Evolutionary conservation across 2,113 vertebrate species (phyloP).

Genomic region (Dasyurus viverrinus): DNA sequence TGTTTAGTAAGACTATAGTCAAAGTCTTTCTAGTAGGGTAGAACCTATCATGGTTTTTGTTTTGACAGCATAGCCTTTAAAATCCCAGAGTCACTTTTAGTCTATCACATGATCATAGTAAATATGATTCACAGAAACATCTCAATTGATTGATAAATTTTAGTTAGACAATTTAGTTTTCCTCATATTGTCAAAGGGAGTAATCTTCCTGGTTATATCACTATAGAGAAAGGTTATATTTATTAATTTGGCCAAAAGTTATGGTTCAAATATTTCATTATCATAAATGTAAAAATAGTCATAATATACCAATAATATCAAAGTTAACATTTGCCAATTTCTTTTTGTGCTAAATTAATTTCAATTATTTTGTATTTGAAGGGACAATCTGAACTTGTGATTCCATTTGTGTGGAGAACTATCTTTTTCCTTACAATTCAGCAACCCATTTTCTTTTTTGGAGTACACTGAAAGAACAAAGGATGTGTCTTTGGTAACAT

Average conservation of each 20-base stretch:
- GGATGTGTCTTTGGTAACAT: not conserved
- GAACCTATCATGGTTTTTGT: not conserved
- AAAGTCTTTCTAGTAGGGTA: not conserved
- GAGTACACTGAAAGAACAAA: not conserved
- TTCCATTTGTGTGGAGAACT: not conserved
- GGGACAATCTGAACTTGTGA: not conserved
- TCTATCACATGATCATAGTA: not conserved
- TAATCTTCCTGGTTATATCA: not conserved
- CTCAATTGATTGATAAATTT: no score
- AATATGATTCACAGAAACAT: not conserved
- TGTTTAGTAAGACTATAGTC: not conserved
- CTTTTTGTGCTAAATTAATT: not conserved
- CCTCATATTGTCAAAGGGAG: no score
- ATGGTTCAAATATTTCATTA: not conserved
- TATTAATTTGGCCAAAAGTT: not conserved
- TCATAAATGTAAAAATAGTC: no score
- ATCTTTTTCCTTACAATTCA: not conserved
- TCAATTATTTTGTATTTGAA: not conserved
- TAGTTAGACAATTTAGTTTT: no score
- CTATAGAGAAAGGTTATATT: not conserved
- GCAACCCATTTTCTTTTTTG: not conserved
- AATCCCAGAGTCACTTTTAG: not conserved
- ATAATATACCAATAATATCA: not conserved
- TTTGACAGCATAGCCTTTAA: not conserved
- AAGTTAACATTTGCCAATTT: not conserved